Base-by-base conservation (phyloP, 2,888 invertebrate species). In the Conus canariensis region DNA sequence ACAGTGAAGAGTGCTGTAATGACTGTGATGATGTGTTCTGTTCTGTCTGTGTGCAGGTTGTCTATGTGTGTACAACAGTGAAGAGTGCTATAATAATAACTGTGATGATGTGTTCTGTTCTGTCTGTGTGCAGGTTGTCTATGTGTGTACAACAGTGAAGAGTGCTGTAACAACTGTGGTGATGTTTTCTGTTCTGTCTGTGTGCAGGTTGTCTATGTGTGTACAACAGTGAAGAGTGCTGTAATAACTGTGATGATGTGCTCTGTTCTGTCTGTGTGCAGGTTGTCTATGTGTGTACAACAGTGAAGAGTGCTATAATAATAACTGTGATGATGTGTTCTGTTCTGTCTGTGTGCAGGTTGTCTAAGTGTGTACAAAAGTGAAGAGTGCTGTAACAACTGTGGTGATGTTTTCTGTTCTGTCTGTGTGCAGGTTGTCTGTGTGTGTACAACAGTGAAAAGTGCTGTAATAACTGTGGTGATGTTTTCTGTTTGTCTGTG, bases 371-470 rank as follows among this genome's bases (percentile, higher is more conserved):
- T 74, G 70, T 19, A 74, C n/a, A n/a, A 45, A 30, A n/a, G 80
- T 8, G 80, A n/a, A 30, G 30, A 30, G 30, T 30, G 30, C 30
- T 45, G 30, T 14, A 45, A 12, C 0, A 45, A 80, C 80, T 16
- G 80, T 30, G 80, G n/a, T 30, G 5, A 9, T 30, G 45, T n/a
- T n/a, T n/a, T n/a, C n/a, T 80, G 80, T 45, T 12, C 45, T 80
- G 25, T 4, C 45, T 80, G 80, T 80, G 30, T 45, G 45, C 30
- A 80, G 80, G 80, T 5, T 80, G 80, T 14, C 80, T 80, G 3
- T 80, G 80, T n/a, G 80, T 80, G 80, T 74, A 74, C 74, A 74
- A 45, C 80, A 80, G 30, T 10, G 80, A n/a, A 80, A 14, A 30
- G 10, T 30, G 77, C 16, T 45, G 45, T 45, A 7, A 14, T 64